Base-by-base conservation (phyloP, 2,797 vertebrate species). In the Odontamblyopus rebecca region DNA sequence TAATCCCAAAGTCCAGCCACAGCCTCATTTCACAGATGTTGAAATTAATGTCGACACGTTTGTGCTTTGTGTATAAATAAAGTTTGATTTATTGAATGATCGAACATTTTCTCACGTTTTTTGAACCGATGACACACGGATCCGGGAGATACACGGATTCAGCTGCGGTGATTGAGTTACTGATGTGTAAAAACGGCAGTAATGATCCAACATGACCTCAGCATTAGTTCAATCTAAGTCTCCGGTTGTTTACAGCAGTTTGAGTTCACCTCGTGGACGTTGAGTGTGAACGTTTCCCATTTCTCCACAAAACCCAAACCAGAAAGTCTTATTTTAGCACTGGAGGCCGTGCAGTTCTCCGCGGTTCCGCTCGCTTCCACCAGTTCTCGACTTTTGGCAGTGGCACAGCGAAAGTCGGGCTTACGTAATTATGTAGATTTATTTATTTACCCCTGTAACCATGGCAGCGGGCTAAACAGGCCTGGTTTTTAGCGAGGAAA, bases 381-480 rank as follows among this genome's bases (percentile, higher is more conserved):
- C 74, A 78, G 74, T 2, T 61, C 68, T 77, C 68, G 71, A 80
- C 79, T 71, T 51, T 74, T 82, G 80, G 74, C 74, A 61, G 70
- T 62, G 2, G 15, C 69, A 86, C 73, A 83, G 81, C 74, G 74
- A 79, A 88, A 80, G 50, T 75, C 59, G 53, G 1, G 9, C 80
- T 90, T 85, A 82, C 35, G 77, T 89, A 90, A 91, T 82, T 83
- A 89, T 88, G 87, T 78, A 85, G 82, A 91, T 92, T 86, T 86
- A 85, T 92, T 90, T 92, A 90, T 93, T 92, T 88, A 77, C 86
- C 70, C 76, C 72, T 67, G 92, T 92, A 87, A 84, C 92, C 87
- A 92, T 88, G 92, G 86, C 15, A 89, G 89, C 68, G 78, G 81
- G 82, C 81, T 82, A 88, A 88, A 89, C 85, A 72, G 56, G 73